A percentile compares a stretch with the other conserved stretches of the same genome.
These are phyloP conservation scores for Branchipolynoe longqiensis DNA, from an alignment of 2,888 invertebrate species.

Conservation along the genomic window DNA sequence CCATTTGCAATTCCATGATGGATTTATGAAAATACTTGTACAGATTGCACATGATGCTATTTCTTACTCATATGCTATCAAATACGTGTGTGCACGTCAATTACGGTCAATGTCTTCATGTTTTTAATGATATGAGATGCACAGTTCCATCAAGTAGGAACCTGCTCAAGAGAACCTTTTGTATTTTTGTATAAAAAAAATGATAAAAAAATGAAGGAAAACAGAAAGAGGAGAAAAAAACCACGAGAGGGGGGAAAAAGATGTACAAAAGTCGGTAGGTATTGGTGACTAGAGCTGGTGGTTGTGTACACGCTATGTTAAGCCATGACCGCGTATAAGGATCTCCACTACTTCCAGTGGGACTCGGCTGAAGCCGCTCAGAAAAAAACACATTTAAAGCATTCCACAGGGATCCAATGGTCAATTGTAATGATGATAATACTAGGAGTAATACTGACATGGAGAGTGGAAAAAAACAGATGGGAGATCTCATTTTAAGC, in stretches of 20 bases:
- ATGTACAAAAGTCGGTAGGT: background rate
- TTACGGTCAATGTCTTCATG: constrained; percentile 47
- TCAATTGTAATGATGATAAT: background rate
- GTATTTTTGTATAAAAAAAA: constrained; percentile 52
- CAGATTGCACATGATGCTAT: constrained; percentile 64
- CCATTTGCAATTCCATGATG: constrained; percentile 37
- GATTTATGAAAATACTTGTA: constrained; percentile 64
- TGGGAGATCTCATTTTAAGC: constrained; percentile 47
- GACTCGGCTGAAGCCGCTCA: constrained; percentile 15
- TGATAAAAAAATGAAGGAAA: background rate
- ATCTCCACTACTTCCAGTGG: background rate
- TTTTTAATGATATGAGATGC: constrained; percentile 43
- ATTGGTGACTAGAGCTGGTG: background rate
- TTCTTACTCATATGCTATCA: constrained; percentile 63
- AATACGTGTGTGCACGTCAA: constrained; percentile 26
- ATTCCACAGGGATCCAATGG: constrained; percentile 10
- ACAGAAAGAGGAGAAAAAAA: background rate
- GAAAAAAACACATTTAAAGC: background rate
- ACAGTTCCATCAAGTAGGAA: constrained; percentile 40
- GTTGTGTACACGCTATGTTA: background rate
- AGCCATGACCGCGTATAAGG: background rate
- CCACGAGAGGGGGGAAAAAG: too few relatives aligned
- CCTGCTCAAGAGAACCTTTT: constrained; percentile 54
- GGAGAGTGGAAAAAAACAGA: constrained; percentile 1
- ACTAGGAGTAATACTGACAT: background rate